These are phyloP conservation scores for Xenopus borealis DNA, from an alignment of 2,113 vertebrate species.

Conservation along the genomic window DNA sequence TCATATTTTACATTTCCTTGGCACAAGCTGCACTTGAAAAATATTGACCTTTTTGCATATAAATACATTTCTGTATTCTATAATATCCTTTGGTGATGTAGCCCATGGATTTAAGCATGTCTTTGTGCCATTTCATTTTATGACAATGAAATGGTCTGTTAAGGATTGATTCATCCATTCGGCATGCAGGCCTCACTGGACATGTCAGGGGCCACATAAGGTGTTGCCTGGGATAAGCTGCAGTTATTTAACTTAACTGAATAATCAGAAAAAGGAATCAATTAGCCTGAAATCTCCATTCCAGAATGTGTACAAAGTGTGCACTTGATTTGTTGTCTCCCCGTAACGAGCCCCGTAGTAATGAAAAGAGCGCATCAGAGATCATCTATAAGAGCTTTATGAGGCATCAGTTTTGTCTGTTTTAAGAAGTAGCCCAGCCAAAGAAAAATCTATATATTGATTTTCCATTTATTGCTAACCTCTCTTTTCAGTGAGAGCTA, in stretches of 20 bases:
- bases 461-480: slow-evolving; percentile 22
- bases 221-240: not conserved
- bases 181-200: too few species aligned
- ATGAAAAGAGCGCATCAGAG: slow-evolving; percentile 18
- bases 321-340: slow-evolving; percentile 14
- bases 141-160: not conserved
- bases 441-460: slow-evolving; percentile 34
- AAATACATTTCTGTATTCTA: too few species aligned
- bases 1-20: too few species aligned
- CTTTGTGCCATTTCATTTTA: too few species aligned
- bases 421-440: slow-evolving; percentile 15
- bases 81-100: too few species aligned
- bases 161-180: not conserved
- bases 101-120: too few species aligned
- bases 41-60: too few species aligned
- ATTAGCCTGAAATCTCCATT: not conserved
- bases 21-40: too few species aligned
- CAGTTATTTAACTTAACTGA: not conserved
- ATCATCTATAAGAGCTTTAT: slow-evolving; percentile 32
- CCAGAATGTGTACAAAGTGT: slow-evolving; percentile 18
- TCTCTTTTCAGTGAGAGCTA: slow-evolving; percentile 13
- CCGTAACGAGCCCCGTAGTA: not conserved
- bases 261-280: not conserved
- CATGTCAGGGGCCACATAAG: not conserved
- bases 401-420: slow-evolving; percentile 19